Percentiles rank a stretch among this genome's conserved stretches.
Conservation (phyloP, 1,140 invertebrate genomes). For the Aleiodes sp. region DNA sequence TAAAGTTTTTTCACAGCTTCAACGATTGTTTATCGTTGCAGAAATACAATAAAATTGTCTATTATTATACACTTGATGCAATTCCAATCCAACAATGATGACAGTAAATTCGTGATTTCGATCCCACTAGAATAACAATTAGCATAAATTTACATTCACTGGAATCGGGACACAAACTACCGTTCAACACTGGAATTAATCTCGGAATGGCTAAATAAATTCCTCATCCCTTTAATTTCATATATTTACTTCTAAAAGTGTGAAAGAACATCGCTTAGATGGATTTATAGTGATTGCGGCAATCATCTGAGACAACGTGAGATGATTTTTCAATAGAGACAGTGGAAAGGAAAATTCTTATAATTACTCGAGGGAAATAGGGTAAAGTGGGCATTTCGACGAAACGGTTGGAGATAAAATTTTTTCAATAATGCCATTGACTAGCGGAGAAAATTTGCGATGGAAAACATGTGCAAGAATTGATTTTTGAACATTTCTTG, state of each 20-base stretch:
- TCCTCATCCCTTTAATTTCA: background rate
- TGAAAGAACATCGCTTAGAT: conserved; percentile 1
- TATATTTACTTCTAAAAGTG: conserved; percentile 1
- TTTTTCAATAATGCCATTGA: too few relatives aligned
- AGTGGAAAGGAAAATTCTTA: too few relatives aligned
- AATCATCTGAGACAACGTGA: background rate
- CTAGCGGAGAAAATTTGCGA: too few relatives aligned
- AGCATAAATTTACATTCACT: conserved; percentile 3
- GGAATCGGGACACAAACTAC: background rate
- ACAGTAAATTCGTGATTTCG: background rate
- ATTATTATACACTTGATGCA: conserved; percentile 3
- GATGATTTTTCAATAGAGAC: too few relatives aligned
- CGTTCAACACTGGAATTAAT: background rate
- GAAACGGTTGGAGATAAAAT: too few relatives aligned
- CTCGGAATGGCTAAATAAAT: background rate
- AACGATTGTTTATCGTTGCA: too few relatives aligned
- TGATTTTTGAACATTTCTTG: too few relatives aligned
- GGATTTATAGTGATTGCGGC: background rate
- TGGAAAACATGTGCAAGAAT: too few relatives aligned
- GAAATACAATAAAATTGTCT: conserved; percentile 5
- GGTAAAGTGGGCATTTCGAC: too few relatives aligned
- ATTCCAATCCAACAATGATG: background rate
- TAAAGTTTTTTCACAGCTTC: too few relatives aligned
- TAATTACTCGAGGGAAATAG: too few relatives aligned
- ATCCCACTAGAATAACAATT: conserved; percentile 5